A percentile compares a stretch with the other conserved stretches of the same genome.
phyloP scores from a whole-genome alignment of 1,140 invertebrate species.

The Bombus terrestris region DNA sequence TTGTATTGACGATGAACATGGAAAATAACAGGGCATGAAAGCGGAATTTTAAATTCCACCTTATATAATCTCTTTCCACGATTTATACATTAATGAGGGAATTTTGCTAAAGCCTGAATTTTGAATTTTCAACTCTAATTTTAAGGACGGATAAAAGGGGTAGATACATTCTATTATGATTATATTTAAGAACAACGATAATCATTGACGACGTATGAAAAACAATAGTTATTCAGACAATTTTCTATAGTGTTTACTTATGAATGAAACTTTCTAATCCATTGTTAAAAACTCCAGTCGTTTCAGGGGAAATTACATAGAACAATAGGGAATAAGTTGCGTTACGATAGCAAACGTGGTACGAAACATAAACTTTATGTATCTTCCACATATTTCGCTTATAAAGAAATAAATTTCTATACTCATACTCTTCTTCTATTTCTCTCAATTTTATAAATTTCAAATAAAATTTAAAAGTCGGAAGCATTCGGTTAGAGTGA shows the following conservation, averaged over 20 bases:
- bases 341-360: slow-evolving; percentile 58
- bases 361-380: slow-evolving; percentile 62
- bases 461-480: too few species aligned
- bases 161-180: background rate
- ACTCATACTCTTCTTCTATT: too few species aligned
- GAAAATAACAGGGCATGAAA: slow-evolving; percentile 27
- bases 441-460: too few species aligned
- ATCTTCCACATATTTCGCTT: slow-evolving; percentile 7
- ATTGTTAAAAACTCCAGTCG: slow-evolving; percentile 43
- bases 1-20: slow-evolving; percentile 28
- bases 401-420: too few species aligned
- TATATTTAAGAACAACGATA: background rate
- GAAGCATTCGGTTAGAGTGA: too few species aligned
- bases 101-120: background rate
- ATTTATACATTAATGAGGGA: background rate
- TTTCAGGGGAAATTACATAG: slow-evolving; percentile 59
- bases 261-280: slow-evolving; percentile 57
- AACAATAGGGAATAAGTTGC: slow-evolving; percentile 43
- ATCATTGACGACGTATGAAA: background rate
- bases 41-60: slow-evolving; percentile 23
- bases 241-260: background rate
- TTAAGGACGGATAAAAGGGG: background rate
- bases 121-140: background rate
- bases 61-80: background rate
- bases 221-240: background rate